Conservation (phyloP, 2,888 invertebrate genomes). For the Heliconius ethilla region DNA sequence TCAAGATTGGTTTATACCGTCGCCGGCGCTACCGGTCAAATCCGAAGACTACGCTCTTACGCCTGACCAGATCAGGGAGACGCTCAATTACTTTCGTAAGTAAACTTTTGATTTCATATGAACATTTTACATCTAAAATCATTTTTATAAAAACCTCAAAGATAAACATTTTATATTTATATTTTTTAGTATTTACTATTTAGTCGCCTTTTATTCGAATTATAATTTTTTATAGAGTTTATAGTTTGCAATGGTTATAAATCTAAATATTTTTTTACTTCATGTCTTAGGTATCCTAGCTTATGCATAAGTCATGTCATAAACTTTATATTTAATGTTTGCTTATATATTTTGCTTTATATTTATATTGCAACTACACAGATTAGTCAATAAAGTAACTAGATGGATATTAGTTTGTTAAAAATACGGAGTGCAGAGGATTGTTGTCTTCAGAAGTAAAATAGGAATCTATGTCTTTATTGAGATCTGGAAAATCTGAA, state of each 20-base stretch:
- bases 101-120: conserved; percentile 59
- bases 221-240: not conserved
- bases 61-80: conserved; percentile 97
- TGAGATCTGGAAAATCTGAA: no score
- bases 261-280: not conserved
- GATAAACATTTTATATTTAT: not conserved
- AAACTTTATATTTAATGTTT: no score
- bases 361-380: no score
- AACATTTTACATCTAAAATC: not conserved
- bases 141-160: not conserved
- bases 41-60: conserved; percentile 90
- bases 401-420: no score
- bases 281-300: no score
- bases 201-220: not conserved
- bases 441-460: no score
- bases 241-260: not conserved
- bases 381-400: no score
- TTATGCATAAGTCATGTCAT: no score
- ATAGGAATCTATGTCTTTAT: no score
- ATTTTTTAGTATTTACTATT: not conserved
- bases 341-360: no score
- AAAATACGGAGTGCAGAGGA: no score
- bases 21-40: conserved; percentile 89
- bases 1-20: conserved; percentile 96
- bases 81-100: conserved; percentile 98